Evolutionary conservation across 2,113 vertebrate species (phyloP).

Genomic region (Bolborhynchus lineola): DNA sequence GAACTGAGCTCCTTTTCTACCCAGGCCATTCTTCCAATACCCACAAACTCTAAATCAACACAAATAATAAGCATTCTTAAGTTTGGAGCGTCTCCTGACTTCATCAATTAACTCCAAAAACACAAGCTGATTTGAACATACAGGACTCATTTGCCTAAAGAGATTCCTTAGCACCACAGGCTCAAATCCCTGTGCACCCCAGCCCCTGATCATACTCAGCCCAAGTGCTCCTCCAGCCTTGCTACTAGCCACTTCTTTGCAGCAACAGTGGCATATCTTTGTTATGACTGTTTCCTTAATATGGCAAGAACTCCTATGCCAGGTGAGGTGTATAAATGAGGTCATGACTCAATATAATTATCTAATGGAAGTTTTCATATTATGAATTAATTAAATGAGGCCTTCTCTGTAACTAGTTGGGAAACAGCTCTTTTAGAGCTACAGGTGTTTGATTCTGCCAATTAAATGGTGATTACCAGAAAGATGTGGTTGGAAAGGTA

Average conservation of each 20-base stretch:
- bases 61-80: not conserved
- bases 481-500: not conserved
- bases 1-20: not conserved
- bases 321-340: conserved; percentile 15
- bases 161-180: not conserved
- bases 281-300: not conserved
- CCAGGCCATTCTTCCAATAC: not conserved
- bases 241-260: not conserved
- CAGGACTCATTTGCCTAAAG: not conserved
- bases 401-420: not conserved
- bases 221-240: not conserved
- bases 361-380: not conserved
- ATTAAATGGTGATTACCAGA: conserved; percentile 16
- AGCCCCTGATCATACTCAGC: not conserved
- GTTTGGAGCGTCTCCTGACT: not conserved
- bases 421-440: not conserved
- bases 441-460: conserved; percentile 2
- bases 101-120: not conserved
- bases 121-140: not conserved
- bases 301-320: not conserved
- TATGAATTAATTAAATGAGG: not conserved
- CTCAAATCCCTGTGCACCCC: not conserved
- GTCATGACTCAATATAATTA: not conserved
- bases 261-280: not conserved
- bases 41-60: not conserved